Evolutionary conservation across 1,140 invertebrate species (phyloP).

Genomic region (Aleiodes sp.): DNA sequence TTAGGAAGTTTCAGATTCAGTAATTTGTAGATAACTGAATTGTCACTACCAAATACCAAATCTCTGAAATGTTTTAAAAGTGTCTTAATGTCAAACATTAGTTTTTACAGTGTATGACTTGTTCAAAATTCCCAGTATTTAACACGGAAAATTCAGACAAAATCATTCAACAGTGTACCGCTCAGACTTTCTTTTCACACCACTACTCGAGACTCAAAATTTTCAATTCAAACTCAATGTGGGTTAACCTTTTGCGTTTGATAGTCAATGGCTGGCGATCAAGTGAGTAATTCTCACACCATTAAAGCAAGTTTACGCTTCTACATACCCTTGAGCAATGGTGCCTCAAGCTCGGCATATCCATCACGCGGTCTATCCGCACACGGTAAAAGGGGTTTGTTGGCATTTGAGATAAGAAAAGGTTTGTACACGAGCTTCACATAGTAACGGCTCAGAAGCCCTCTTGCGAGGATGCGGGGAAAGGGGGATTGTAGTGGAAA

Average conservation of each 20-base stretch:
- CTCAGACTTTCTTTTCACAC: too few relatives aligned
- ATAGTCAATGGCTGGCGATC: background rate
- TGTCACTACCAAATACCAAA: too few relatives aligned
- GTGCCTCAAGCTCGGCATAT: conserved; percentile 26
- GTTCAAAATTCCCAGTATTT: too few relatives aligned
- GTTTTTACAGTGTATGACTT: too few relatives aligned
- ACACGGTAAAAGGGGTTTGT: conserved; percentile 44
- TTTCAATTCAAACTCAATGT: background rate
- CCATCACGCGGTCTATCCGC: conserved; percentile 40
- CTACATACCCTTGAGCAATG: background rate
- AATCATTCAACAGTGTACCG: too few relatives aligned
- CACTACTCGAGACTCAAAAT: too few relatives aligned
- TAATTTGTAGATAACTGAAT: too few relatives aligned
- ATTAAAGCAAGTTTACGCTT: background rate
- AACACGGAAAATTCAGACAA: too few relatives aligned
- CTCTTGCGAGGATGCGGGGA: conserved; percentile 13
- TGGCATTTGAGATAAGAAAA: conserved; percentile 42
- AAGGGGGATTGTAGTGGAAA: too few relatives aligned
- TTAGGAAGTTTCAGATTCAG: too few relatives aligned
- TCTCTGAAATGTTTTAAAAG: too few relatives aligned
- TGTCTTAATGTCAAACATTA: too few relatives aligned
- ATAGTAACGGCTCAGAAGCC: conserved; percentile 1
- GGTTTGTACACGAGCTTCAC: conserved; percentile 40
- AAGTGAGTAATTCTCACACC: background rate
- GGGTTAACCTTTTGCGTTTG: background rate